These are phyloP conservation scores for Zaprionus inermis DNA, from an alignment of 1,140 invertebrate genomes.

Conservation along the genomic window DNA sequence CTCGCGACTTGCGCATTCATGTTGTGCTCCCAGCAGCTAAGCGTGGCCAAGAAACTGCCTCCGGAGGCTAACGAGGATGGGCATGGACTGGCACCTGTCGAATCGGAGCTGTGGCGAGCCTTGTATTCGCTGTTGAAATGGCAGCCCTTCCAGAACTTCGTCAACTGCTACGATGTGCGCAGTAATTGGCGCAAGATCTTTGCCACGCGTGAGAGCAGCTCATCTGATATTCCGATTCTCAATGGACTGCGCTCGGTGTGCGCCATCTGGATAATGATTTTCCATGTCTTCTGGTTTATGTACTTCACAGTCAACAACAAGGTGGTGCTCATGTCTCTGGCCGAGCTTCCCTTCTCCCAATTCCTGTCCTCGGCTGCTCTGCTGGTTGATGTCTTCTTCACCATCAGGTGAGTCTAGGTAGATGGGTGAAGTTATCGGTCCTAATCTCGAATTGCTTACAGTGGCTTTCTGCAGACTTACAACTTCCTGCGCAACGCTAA, in stretches of 20 bases:
- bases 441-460: conserved; percentile 24
- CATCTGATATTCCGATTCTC: conserved; percentile 73
- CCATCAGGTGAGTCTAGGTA: conserved; percentile 67
- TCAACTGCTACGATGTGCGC: conserved; percentile 75
- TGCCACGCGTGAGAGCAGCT: conserved; percentile 33
- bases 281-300: conserved; percentile 82
- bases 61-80: conserved; percentile 28
- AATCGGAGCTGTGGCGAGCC: conserved; percentile 66
- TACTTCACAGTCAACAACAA: conserved; percentile 83
- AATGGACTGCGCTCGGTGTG: conserved; percentile 81
- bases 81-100: conserved; percentile 55
- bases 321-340: conserved; percentile 69
- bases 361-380: conserved; percentile 76
- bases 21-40: conserved; percentile 66
- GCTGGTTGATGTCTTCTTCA: conserved; percentile 83
- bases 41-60: conserved; percentile 44
- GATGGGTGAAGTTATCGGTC: too few relatives aligned
- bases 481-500: conserved; percentile 78
- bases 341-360: conserved; percentile 69
- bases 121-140: conserved; percentile 50
- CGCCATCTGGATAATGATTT: conserved; percentile 74
- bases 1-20: conserved; percentile 64
- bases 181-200: conserved; percentile 64
- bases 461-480: conserved; percentile 81
- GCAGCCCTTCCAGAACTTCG: conserved; percentile 56